Evolutionary conservation across 35 echinoderm and acorn worm species (phyloP), one percentile per base, ranked within the genome.

Genomic region (Stichopus chloronotus): DNA sequence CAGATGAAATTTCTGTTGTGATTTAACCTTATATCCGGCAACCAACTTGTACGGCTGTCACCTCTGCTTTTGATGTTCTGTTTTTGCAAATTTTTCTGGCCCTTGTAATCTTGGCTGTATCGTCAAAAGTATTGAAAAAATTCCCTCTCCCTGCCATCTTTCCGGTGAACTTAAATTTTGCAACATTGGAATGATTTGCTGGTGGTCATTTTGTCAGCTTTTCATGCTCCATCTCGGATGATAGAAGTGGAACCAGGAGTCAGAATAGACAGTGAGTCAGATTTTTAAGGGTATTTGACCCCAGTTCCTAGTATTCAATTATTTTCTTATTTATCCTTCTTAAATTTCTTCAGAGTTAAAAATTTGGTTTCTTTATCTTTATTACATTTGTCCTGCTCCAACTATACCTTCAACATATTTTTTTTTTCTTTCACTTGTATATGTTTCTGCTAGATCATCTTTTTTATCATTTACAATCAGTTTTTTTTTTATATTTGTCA

Each of bases 161-260:
- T 3, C 30, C 30, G 30, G 30, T 43, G 30, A 43, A 43, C 30
- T 43, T 43, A 43, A 43, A 43, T 43, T 43, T 43, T 43, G 30
- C 30, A 43, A 43, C 30, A 43, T 43, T 43, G 30, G 30, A 43
- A 43, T 43, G 30, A 43, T 43, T 43, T 43, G 69, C 22, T 4
- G 22, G 69, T 2, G 69, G 69, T 74, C 69, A 53, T 85, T 85
- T n/a, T 85, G 55, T 85, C n/a, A 85, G 82, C 82, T 85, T 85
- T 85, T 59, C 55, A 85, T 85, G 82, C 82, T 14, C 57, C 82
- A 7, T 85, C 82, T 55, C 82, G 82, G 82, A 85, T 56, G 17
- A 25, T 85, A 30, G 56, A 85, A 85, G 82, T 85, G 82, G 82
- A 85, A 9, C 82, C 82, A 4, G 82, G 82, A 59, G 58, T 85